These are phyloP conservation scores for Drosophila pegasa DNA, from an alignment of 2,888 invertebrate species.

Conservation along the genomic window DNA sequence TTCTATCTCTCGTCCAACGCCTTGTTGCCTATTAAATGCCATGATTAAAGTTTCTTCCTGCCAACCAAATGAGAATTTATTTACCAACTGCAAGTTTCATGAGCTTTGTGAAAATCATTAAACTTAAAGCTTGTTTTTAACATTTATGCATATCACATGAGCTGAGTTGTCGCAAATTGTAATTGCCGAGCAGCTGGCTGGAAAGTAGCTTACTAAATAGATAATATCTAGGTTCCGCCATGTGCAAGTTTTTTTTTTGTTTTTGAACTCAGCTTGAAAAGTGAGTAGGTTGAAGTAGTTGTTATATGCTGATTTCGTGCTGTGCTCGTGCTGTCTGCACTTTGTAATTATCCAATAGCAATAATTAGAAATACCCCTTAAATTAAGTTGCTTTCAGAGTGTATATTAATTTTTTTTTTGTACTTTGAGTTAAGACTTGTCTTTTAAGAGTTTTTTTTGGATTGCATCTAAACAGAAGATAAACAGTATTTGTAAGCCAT, in stretches of 20 bases:
- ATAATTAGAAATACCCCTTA: constrained; percentile 4
- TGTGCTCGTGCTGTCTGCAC: background rate
- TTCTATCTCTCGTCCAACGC: constrained; percentile 10
- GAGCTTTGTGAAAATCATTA: constrained; percentile 24
- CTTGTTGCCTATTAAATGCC: constrained; percentile 37
- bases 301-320: background rate
- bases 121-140: constrained; percentile 9
- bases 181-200: constrained; percentile 1
- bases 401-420: no score
- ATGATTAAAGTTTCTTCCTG: constrained; percentile 35
- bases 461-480: no score
- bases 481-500: no score
- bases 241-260: background rate
- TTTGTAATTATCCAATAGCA: constrained; percentile 4
- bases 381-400: background rate
- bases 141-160: constrained; percentile 11
- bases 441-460: no score
- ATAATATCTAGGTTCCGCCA: background rate
- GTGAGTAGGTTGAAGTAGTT: no score
- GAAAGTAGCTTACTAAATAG: background rate
- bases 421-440: no score
- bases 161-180: constrained; percentile 16
- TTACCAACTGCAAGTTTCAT: constrained; percentile 20
- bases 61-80: constrained; percentile 24
- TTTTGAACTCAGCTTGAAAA: background rate